Evolutionary conservation across 2,888 invertebrate species (phyloP).

Genomic region (Elmis aenea): DNA sequence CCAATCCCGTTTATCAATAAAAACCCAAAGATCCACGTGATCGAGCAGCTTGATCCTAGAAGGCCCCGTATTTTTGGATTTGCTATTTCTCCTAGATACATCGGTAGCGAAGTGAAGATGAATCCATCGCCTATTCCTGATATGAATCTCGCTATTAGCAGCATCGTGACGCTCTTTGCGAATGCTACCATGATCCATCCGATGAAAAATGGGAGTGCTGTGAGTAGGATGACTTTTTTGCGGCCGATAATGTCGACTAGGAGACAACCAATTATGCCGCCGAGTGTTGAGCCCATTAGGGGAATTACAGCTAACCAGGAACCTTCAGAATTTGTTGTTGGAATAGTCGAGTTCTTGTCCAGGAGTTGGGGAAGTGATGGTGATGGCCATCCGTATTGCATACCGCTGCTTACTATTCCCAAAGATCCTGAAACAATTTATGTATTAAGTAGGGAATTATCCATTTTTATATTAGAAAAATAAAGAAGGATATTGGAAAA

Average conservation of each 20-base stretch:
- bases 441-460: no score
- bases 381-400: constrained; percentile 56
- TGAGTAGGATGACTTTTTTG: constrained; percentile 59
- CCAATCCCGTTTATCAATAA: constrained; percentile 59
- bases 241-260: constrained; percentile 62
- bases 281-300: constrained; percentile 56
- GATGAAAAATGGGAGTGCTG: constrained; percentile 57
- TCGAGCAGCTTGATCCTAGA: constrained; percentile 57
- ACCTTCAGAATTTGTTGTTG: constrained; percentile 50
- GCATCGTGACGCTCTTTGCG: constrained; percentile 52
- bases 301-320: constrained; percentile 63
- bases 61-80: constrained; percentile 55
- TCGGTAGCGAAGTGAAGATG: constrained; percentile 48
- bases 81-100: constrained; percentile 60
- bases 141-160: constrained; percentile 51
- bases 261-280: constrained; percentile 58
- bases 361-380: constrained; percentile 54
- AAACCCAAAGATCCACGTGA: constrained; percentile 55
- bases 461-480: no score
- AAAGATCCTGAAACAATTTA: constrained; percentile 40
- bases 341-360: constrained; percentile 45
- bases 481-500: no score
- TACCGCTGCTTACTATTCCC: constrained; percentile 39
- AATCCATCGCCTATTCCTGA: constrained; percentile 56
- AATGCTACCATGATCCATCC: constrained; percentile 62